Evolutionary conservation across 2,888 invertebrate species (phyloP).

Genomic region (Cynaeus angustus): DNA sequence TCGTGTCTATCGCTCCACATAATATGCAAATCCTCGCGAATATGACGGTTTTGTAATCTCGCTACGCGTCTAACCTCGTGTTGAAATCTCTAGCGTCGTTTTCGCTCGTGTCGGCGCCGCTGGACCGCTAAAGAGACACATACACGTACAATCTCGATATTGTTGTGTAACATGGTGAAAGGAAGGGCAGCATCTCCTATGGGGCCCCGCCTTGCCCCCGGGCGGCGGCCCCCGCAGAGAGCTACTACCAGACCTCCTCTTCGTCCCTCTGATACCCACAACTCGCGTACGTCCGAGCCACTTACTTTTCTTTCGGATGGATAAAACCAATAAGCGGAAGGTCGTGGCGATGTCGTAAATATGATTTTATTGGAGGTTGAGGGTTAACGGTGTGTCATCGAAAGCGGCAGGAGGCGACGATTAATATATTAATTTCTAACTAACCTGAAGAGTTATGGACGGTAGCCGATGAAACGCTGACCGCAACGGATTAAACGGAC

Average conservation of each 20-base stretch:
- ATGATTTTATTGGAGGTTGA: slow-evolving; percentile 13
- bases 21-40: slow-evolving; percentile 21
- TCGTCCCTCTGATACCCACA: slow-evolving; percentile 51
- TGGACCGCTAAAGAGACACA: slow-evolving; percentile 44
- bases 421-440: background rate
- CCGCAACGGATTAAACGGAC: too few species aligned
- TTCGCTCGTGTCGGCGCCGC: slow-evolving; percentile 22
- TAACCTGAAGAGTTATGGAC: too few species aligned
- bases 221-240: slow-evolving; percentile 70
- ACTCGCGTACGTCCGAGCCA: slow-evolving; percentile 40
- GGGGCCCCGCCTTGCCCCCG: slow-evolving; percentile 69
- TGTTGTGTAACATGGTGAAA: slow-evolving; percentile 71
- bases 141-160: slow-evolving; percentile 60
- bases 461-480: too few species aligned
- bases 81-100: slow-evolving; percentile 12
- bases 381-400: slow-evolving; percentile 23
- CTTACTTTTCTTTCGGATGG: slow-evolving; percentile 44
- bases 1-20: slow-evolving; percentile 19
- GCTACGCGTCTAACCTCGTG: slow-evolving; percentile 8
- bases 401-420: slow-evolving; percentile 3
- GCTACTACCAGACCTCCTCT: slow-evolving; percentile 62
- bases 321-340: slow-evolving; percentile 32
- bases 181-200: slow-evolving; percentile 71
- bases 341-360: slow-evolving; percentile 18
- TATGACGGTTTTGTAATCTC: slow-evolving; percentile 9